Evolutionary conservation across 1,140 invertebrate species (phyloP).

Genomic region (Hyles euphorbiae): DNA sequence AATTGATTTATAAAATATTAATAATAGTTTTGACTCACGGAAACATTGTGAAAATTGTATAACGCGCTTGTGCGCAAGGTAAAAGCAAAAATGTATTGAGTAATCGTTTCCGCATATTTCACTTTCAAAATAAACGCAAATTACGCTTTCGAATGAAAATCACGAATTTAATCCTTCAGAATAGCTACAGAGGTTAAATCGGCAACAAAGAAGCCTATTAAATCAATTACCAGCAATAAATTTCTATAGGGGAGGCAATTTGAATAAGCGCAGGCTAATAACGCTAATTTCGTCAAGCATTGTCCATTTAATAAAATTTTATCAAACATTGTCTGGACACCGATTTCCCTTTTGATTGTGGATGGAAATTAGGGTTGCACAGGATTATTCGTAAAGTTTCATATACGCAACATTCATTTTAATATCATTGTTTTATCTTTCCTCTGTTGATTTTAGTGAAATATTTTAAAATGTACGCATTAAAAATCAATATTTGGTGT

Average conservation of each 20-base stretch:
- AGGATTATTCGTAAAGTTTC: too few species aligned
- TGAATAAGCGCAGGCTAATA: conserved; percentile 56
- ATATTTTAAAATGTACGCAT: too few species aligned
- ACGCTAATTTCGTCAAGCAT: conserved; percentile 59
- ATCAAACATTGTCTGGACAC: conserved; percentile 51
- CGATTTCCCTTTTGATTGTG: conserved; percentile 27
- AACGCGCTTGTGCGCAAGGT: too few species aligned
- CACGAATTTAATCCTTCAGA: background rate
- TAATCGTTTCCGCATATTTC: too few species aligned
- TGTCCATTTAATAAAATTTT: conserved; percentile 66
- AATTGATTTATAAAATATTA: too few species aligned
- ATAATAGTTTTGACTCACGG: too few species aligned
- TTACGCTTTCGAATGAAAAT: too few species aligned
- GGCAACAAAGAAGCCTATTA: conserved; percentile 57
- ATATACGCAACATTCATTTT: background rate
- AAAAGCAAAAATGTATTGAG: too few species aligned
- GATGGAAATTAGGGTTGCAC: background rate
- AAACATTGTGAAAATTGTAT: too few species aligned
- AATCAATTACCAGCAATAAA: conserved; percentile 65
- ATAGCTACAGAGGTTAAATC: conserved; percentile 9
- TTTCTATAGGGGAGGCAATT: conserved; percentile 49
- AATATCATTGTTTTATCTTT: background rate
- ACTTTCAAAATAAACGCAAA: too few species aligned
- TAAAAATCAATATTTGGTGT: too few species aligned
- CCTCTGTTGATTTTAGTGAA: background rate